Conservation (phyloP, 2,888 invertebrate genomes). For the Dorcus hopei region DNA sequence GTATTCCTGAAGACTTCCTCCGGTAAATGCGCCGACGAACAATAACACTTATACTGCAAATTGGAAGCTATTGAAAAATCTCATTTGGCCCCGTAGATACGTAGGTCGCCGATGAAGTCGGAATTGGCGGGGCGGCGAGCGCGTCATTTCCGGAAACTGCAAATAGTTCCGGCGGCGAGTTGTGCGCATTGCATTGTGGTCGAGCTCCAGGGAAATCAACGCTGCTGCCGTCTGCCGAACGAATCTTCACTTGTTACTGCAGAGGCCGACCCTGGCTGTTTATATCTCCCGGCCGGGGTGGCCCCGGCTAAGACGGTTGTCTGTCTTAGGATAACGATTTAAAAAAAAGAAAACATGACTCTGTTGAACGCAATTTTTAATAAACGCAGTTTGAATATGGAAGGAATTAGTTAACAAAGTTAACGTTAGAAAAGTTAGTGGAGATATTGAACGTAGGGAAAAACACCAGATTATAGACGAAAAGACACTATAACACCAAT, state of each 20-base stretch:
- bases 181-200: slow-evolving; percentile 36
- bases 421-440: too few relatives aligned
- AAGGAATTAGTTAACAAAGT: too few relatives aligned
- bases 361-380: too few relatives aligned
- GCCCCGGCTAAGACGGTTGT: too few relatives aligned
- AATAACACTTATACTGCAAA: slow-evolving; percentile 34
- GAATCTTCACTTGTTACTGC: slow-evolving; percentile 1
- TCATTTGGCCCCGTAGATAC: slow-evolving; percentile 25
- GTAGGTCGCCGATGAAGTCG: slow-evolving; percentile 29
- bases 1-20: too few relatives aligned
- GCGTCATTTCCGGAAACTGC: slow-evolving; percentile 33
- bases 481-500: too few relatives aligned
- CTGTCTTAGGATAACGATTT: too few relatives aligned
- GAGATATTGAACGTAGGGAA: too few relatives aligned
- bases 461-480: too few relatives aligned
- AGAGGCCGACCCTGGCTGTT: neutral
- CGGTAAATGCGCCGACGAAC: slow-evolving; percentile 37
- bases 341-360: too few relatives aligned
- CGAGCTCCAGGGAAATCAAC: slow-evolving; percentile 39
- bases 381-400: too few relatives aligned
- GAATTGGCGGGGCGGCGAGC: slow-evolving; percentile 25
- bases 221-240: neutral
- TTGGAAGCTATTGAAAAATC: slow-evolving; percentile 37
- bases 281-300: neutral
- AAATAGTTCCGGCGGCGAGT: slow-evolving; percentile 29